Conservation (phyloP, 35 echinoderm and acorn worm species). For the Patiria miniata region DNA sequence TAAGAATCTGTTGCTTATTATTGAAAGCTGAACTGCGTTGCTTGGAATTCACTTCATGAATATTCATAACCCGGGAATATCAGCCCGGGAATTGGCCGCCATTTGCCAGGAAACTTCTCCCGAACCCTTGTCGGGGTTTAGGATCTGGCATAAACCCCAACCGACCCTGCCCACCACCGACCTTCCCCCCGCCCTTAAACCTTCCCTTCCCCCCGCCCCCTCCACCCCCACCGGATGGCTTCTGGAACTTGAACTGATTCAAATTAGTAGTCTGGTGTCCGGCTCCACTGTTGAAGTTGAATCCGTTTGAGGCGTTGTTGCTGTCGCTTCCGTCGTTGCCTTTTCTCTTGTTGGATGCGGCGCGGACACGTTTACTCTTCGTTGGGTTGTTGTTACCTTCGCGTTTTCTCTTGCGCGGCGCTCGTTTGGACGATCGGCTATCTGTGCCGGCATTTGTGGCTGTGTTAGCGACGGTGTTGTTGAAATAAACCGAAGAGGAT, state of each 20-base stretch:
- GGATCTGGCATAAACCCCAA: slow-evolving; percentile 77
- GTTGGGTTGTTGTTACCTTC: neutral
- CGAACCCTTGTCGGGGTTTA: slow-evolving; percentile 21
- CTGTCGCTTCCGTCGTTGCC: neutral
- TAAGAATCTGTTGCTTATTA: no score
- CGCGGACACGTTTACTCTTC: slow-evolving; percentile 43
- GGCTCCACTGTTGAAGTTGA: neutral
- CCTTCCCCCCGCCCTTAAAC: neutral
- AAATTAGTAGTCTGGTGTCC: neutral
- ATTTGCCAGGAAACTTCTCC: slow-evolving; percentile 40
- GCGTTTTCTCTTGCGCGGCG: neutral
- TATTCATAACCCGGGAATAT: no score
- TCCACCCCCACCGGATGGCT: neutral
- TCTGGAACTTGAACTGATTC: slow-evolving; percentile 11
- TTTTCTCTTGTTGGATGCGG: slow-evolving; percentile 19
- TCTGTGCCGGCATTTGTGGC: neutral
- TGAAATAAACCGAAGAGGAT: neutral
- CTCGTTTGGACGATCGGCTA: neutral
- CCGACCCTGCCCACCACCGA: slow-evolving; percentile 18
- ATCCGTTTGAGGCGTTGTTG: neutral
- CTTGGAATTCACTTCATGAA: no score
- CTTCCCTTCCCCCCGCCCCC: neutral
- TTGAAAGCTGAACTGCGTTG: no score
- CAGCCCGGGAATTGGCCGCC: slow-evolving; percentile 53
- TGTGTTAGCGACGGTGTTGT: slow-evolving; percentile 2